phyloP scores from a whole-genome alignment of 23 tunicate species.

The Botrylloides violaceus region DNA sequence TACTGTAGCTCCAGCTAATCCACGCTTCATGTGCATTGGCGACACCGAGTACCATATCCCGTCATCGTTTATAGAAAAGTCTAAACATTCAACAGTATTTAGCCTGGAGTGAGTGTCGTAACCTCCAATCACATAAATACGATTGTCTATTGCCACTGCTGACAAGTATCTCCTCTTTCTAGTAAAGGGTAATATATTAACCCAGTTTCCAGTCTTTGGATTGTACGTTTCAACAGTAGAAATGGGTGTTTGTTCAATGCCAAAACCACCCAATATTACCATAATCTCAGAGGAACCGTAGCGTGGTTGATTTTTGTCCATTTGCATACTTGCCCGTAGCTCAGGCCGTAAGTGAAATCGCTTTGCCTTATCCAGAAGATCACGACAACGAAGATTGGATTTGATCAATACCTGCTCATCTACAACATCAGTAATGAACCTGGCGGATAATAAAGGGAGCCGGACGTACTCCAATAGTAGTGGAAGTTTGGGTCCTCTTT shows the following conservation, averaged over 20 bases:
- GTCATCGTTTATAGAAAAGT: background rate
- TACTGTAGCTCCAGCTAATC: conserved; percentile 22
- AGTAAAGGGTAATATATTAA: conserved; percentile 5
- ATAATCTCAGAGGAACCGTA: conserved; percentile 14
- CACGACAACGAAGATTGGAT: conserved; percentile 14
- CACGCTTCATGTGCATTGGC: conserved; percentile 21
- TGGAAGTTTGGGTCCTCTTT: conserved; percentile 9
- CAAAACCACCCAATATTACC: conserved; percentile 15
- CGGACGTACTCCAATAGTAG: conserved; percentile 9
- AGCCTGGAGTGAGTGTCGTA: conserved; percentile 19
- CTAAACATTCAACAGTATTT: conserved; percentile 21
- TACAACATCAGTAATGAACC: conserved; percentile 16
- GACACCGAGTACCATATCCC: conserved; percentile 28
- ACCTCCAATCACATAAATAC: conserved; percentile 24
- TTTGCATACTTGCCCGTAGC: conserved; percentile 21
- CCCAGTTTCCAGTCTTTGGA: conserved; percentile 26
- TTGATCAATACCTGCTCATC: conserved; percentile 18
- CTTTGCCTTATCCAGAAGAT: conserved; percentile 16
- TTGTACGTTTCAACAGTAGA: conserved; percentile 16
- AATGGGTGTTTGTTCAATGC: conserved; percentile 8
- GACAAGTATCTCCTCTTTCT: conserved; percentile 14
- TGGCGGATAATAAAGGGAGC: conserved; percentile 15
- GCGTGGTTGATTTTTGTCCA: conserved; percentile 1
- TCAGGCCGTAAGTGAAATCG: conserved; percentile 18
- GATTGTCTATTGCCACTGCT: conserved; percentile 9